Base-by-base conservation (phyloP, 2,888 invertebrate genomes). In the Phasia obesa region DNA sequence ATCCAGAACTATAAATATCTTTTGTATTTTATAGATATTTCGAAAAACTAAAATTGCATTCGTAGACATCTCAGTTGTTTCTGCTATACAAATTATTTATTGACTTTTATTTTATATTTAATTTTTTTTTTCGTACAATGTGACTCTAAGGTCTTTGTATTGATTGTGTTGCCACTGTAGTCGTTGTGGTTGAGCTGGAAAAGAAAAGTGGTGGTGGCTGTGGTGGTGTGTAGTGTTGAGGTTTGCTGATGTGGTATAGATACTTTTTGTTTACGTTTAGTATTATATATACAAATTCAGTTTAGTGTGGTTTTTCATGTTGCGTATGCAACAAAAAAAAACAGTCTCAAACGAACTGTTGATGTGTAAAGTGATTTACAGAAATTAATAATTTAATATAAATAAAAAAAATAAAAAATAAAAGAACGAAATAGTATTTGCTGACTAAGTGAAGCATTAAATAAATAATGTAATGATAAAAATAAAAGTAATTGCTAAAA, bases 291-390 rank as follows among this genome's bases (percentile, higher is more conserved):
- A 51, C 5, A 42, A 67, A 60, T 73, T 77, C 51, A 67, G 71
- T 78, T 75, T 74, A 65, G 82, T 78, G 70, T 42, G 65, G 70
- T 78, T 83, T 75, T 62, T 70, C 74, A 75, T 74, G 70, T 83
- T 83, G 82, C 82, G 82, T 83, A 74, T 65, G 73, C 77, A 70
- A 65, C 74, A 70, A 55, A 27, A 27, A n/a, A 27, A 57, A 65
- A 47, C 67, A 60, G 67, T 83, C 60, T 75, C 47, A 42, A 74
- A 75, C 83, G 83, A 83, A 71, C 83, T 75, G 82, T 82, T 82
- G 78, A 73, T 83, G 75, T 79, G 78, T 60, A 70, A 65, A 35
- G 64, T 69, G 73, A 55, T 47, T 59, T 64, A 51, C 59, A 74
- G 21, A 55, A 65, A 65, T 65, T 57, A 57, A 64, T 44, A 64